Percentiles rank a stretch among this genome's conserved stretches.
phyloP scores from a whole-genome alignment of 2,797 vertebrate species.

The Microchirus variegatus region DNA sequence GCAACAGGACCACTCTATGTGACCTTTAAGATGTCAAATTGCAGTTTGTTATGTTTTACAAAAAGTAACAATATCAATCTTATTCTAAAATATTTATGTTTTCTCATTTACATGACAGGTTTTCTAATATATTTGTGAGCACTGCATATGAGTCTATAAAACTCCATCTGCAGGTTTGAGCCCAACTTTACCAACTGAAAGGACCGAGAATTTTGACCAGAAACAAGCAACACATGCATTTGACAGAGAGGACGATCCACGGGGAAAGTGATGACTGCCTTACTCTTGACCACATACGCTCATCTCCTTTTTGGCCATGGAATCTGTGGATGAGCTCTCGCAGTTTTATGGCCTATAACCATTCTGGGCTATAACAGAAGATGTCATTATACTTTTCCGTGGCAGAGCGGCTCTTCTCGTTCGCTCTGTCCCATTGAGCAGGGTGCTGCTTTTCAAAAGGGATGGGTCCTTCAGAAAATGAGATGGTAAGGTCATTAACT shows the following conservation, averaged over 20 bases:
- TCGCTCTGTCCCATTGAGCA: constrained; percentile 73
- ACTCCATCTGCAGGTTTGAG: too few relatives aligned
- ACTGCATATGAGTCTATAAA: too few relatives aligned
- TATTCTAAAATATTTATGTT: too few relatives aligned
- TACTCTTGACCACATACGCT: constrained; percentile 45
- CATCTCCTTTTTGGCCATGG: constrained; percentile 51
- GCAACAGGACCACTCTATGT: too few relatives aligned
- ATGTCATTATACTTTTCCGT: constrained; percentile 73
- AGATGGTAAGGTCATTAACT: constrained; percentile 80
- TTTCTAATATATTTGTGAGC: too few relatives aligned
- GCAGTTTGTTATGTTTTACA: too few relatives aligned
- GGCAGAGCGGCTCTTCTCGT: constrained; percentile 59
- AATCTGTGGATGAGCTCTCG: constrained; percentile 55
- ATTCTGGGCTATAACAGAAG: constrained; percentile 70
- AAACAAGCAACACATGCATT: not conserved
- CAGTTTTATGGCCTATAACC: constrained; percentile 73
- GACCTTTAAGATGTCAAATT: too few relatives aligned
- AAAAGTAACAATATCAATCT: too few relatives aligned
- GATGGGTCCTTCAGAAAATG: constrained; percentile 67
- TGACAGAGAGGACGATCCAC: not conserved
- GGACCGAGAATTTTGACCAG: too few relatives aligned
- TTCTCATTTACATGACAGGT: too few relatives aligned
- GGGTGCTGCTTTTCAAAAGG: constrained; percentile 66
- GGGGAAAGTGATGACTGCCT: constrained; percentile 11
- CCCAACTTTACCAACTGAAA: too few relatives aligned